Conservation (phyloP, 2,113 vertebrate species). For the Trematocara variabile region DNA sequence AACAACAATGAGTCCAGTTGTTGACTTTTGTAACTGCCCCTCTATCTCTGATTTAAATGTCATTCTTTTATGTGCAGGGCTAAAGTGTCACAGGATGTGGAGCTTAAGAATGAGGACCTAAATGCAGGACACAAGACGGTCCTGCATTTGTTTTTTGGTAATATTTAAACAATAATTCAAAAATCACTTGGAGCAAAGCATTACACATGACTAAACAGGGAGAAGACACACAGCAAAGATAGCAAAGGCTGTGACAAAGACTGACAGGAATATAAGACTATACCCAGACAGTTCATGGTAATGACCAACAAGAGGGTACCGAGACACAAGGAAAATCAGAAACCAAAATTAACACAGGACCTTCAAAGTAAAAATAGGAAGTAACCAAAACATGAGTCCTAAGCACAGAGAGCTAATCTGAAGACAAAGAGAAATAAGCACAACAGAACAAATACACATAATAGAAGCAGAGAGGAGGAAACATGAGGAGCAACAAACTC, state of each 20-base stretch:
- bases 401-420: background rate
- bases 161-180: background rate
- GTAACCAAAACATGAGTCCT: background rate
- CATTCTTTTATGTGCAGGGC: background rate
- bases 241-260: background rate
- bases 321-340: background rate
- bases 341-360: background rate
- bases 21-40: background rate
- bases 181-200: background rate
- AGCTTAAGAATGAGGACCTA: fast-evolving
- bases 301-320: background rate
- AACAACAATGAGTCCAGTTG: background rate
- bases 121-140: background rate
- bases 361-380: background rate
- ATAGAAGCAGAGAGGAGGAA: background rate
- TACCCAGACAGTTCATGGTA: background rate
- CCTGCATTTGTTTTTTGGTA: background rate
- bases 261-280: background rate
- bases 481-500: background rate
- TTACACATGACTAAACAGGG: background rate
- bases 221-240: background rate
- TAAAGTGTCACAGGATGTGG: background rate
- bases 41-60: background rate
- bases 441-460: background rate
- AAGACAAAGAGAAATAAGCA: background rate